A percentile compares a stretch with the other conserved stretches of the same genome.
These are phyloP conservation scores for Semnornis frantzii DNA, from an alignment of 2,113 vertebrate genomes.

Conservation along the genomic window DNA sequence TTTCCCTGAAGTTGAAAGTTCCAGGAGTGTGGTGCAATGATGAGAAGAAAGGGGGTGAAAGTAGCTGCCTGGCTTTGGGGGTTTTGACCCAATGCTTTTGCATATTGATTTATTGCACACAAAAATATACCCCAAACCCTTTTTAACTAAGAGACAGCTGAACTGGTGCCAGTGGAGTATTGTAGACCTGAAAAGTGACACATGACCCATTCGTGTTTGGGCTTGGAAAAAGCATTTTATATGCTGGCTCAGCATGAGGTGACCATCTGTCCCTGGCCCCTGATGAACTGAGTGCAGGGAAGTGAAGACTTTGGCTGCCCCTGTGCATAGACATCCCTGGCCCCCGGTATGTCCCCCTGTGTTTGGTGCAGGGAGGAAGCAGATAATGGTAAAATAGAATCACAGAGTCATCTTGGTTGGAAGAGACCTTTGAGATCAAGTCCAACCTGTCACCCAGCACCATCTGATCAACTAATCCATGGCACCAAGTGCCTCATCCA, in stretches of 20 bases:
- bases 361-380: not conserved
- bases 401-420: too few relatives aligned
- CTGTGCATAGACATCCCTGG: accelerated
- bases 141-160: constrained; percentile 15
- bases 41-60: not conserved
- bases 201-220: not conserved
- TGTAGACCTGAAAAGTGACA: constrained; percentile 13
- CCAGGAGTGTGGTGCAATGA: not conserved
- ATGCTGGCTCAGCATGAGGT: not conserved
- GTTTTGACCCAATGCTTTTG: constrained; percentile 4
- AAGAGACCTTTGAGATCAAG: not conserved
- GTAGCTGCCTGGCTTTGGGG: not conserved
- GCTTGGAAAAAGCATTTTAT: constrained; percentile 35
- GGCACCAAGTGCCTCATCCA: too few relatives aligned
- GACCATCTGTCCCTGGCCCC: not conserved
- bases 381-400: not conserved
- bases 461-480: too few relatives aligned
- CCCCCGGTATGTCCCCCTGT: not conserved
- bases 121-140: not conserved
- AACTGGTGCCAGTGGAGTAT: constrained; percentile 21
- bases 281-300: not conserved
- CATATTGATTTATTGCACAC: constrained; percentile 13
- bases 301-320: not conserved
- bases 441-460: not conserved
- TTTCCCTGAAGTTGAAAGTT: constrained; percentile 38